A percentile compares a stretch with the other conserved stretches of the same genome.
phyloP scores from a whole-genome alignment of 2,888 invertebrate genomes.

The Xestia xanthographa region DNA sequence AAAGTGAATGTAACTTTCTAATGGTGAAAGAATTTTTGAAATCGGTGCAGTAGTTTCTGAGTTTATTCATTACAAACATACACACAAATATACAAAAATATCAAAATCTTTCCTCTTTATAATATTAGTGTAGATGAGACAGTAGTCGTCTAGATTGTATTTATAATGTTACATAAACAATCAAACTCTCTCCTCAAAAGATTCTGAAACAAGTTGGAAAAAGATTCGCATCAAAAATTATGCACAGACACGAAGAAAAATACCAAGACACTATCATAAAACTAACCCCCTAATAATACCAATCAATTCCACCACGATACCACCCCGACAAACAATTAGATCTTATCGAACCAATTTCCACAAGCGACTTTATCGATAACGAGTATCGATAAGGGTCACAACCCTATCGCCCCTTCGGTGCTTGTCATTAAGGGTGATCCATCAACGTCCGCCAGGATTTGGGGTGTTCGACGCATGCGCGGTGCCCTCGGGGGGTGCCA shows the following conservation, averaged over 20 bases:
- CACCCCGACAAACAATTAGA: slow-evolving; percentile 73
- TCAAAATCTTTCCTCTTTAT: too few species aligned
- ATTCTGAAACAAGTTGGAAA: not conserved
- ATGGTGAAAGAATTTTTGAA: too few species aligned
- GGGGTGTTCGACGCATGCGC: slow-evolving; percentile 88
- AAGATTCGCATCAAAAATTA: not conserved
- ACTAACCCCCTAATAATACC: slow-evolving; percentile 68
- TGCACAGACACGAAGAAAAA: slow-evolving; percentile 13
- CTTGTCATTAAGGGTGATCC: slow-evolving; percentile 91
- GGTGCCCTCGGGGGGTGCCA: slow-evolving; percentile 57
- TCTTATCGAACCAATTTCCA: slow-evolving; percentile 78
- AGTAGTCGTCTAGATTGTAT: not conserved
- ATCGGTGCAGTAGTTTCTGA: too few species aligned
- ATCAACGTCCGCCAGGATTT: slow-evolving; percentile 90
- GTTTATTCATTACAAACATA: too few species aligned
- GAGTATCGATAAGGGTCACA: slow-evolving; percentile 71
- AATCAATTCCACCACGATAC: slow-evolving; percentile 63
- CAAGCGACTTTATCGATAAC: slow-evolving; percentile 72
- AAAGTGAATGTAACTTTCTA: too few species aligned
- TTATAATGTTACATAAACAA: not conserved
- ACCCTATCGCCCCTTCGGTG: slow-evolving; percentile 85
- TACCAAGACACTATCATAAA: slow-evolving; percentile 35
- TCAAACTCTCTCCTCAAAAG: not conserved
- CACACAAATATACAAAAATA: too few species aligned
- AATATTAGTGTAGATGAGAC: too few species aligned